These are phyloP conservation scores for Microcebus lehilahytsara DNA, from an alignment of 2,113 vertebrate species.

Conservation along the genomic window DNA sequence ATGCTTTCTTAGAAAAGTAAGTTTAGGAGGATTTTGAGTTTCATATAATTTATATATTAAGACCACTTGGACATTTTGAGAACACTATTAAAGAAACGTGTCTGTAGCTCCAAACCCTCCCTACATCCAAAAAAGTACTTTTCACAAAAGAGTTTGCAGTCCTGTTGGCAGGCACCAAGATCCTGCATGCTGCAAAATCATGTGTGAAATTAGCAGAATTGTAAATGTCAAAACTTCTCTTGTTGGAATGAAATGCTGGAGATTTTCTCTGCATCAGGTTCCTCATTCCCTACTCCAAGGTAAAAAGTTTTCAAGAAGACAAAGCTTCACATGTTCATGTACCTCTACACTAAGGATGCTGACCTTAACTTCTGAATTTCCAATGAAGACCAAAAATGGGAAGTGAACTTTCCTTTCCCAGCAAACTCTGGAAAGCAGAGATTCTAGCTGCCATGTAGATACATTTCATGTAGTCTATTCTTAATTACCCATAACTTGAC, in stretches of 20 bases:
- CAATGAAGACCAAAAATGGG: not conserved
- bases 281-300: not conserved
- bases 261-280: not conserved
- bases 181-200: slow-evolving; percentile 58
- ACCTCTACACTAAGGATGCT: not conserved
- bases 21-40: slow-evolving; percentile 67
- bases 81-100: slow-evolving; percentile 70
- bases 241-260: slow-evolving; percentile 27
- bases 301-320: not conserved
- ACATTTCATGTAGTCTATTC: not conserved
- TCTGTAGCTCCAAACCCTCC: slow-evolving; percentile 61
- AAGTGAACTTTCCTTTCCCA: not conserved
- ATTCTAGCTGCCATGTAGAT: not conserved
- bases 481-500: not conserved
- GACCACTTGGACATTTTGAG: slow-evolving; percentile 74
- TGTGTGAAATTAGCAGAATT: slow-evolving; percentile 77
- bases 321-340: not conserved
- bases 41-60: slow-evolving; percentile 67
- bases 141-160: slow-evolving; percentile 52
- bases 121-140: slow-evolving; percentile 41
- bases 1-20: slow-evolving; percentile 75
- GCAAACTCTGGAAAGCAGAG: not conserved
- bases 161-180: slow-evolving; percentile 72
- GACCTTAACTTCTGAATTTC: not conserved
- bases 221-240: slow-evolving; percentile 71